Base-by-base conservation (phyloP, 2,113 vertebrate species). In the Diphyllodes magnificus region DNA sequence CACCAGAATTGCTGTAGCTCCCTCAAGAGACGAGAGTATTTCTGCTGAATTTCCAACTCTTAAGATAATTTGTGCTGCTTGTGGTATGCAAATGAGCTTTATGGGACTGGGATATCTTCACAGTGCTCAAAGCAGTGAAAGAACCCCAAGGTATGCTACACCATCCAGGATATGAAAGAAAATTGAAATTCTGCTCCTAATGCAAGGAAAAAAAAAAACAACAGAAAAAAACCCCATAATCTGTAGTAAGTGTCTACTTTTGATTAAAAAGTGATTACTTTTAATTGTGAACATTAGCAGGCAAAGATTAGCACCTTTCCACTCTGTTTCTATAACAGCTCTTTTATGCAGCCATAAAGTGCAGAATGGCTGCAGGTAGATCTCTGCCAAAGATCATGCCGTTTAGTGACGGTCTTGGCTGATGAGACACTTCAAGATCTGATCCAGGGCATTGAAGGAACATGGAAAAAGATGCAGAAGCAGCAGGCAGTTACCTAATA, bases 401-500 rank as follows among this genome's bases (percentile, higher is more conserved):
- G 64, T 78, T 91, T 35, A 70, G 47, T 63, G 91, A 77, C 13
- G 70, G 40, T 63, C 64, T 83, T 73, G 69, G 86, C 80, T 83
- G 66, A 73, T 50, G 37, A 90, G 42, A 60, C 59, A 15, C 65
- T 93, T 78, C 14, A 27, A 92, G 89, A 91, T n/a, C n/a, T 44
- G 92, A 84, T 63, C 40, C 50, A 40, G 70, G 10, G 49, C 66
- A 30, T 2, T 45, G 69, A 53, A 71, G 73, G 60, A 95, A 75
- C 77, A 68, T 1, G 16, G 69, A 59, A 90, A 71, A 89, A n/a
- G 65, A 82, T 82, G 91, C 70, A 88, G 80, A 73, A 94, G 42
- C 76, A 94, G 76, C 76, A 91, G 89, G 89, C 79, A 42, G 84
- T 76, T 91, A 91, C 71, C 81, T 91, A 89, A 91, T 68, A 64